Evolutionary conservation across 2,797 vertebrate genomes (phyloP).

Genomic region (Alouatta caraya): DNA sequence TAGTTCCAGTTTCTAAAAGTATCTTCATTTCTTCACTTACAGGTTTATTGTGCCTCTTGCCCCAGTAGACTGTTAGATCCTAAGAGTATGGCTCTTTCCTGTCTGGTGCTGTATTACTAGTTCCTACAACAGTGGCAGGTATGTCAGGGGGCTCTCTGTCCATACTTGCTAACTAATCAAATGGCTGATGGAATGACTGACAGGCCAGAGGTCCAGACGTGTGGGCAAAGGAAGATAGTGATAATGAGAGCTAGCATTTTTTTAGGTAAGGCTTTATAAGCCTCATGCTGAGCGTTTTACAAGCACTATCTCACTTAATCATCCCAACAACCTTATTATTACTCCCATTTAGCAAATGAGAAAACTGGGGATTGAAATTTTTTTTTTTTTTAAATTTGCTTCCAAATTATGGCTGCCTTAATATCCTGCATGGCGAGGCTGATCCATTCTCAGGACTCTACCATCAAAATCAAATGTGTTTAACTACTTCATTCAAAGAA

Average conservation of each 20-base stretch:
- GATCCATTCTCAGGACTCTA: not conserved
- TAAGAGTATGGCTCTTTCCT: not conserved
- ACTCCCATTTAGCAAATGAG: not conserved
- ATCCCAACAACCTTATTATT: not conserved
- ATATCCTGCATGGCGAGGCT: not conserved
- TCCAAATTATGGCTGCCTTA: not conserved
- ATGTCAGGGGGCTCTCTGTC: not conserved
- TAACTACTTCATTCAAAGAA: not conserved
- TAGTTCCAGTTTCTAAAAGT: not conserved
- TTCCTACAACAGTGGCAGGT: not conserved
- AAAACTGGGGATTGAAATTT: not conserved
- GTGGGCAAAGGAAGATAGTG: not conserved
- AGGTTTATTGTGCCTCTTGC: not conserved
- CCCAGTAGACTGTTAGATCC: not conserved
- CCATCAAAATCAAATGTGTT: constrained; percentile 4
- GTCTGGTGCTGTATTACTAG: not conserved
- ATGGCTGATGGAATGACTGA: not conserved
- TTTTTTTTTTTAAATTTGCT: not conserved
- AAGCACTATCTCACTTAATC: not conserved
- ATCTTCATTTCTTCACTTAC: not conserved
- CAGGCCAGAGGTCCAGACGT: not conserved
- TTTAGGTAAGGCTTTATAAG: not conserved
- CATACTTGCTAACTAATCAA: not conserved
- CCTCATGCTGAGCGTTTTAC: not conserved
- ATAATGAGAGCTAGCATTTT: not conserved